These are phyloP conservation scores for Biston stratarius DNA, from an alignment of 2,888 invertebrate species.

Conservation along the genomic window DNA sequence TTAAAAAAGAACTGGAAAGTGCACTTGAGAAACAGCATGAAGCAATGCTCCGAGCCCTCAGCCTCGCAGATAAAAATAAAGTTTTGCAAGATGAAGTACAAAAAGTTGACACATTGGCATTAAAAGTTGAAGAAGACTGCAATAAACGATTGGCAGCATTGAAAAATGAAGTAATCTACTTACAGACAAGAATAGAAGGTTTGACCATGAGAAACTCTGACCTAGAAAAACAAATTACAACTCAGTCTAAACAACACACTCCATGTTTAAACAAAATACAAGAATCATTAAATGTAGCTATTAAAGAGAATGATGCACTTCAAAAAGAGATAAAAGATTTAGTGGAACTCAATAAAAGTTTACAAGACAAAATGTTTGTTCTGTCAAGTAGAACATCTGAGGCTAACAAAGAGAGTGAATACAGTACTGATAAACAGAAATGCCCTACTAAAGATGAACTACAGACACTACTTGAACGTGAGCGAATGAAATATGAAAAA, in stretches of 20 bases:
- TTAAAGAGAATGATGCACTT: constrained; percentile 76
- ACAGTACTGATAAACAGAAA: constrained; percentile 52
- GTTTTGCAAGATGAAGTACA: constrained; percentile 89
- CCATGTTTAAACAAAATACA: constrained; percentile 53
- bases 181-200: constrained; percentile 86
- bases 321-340: constrained; percentile 79
- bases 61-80: constrained; percentile 91
- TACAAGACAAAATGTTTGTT: constrained; percentile 76
- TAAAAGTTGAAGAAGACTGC: constrained; percentile 92
- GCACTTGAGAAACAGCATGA: constrained; percentile 91
- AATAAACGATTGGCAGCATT: constrained; percentile 89
- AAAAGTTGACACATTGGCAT: constrained; percentile 91
- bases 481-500: constrained; percentile 78
- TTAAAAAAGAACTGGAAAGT: constrained; percentile 81
- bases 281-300: constrained; percentile 59
- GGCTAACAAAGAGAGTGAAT: constrained; percentile 49
- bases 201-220: constrained; percentile 73
- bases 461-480: constrained; percentile 70
- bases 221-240: constrained; percentile 86
- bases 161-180: constrained; percentile 85
- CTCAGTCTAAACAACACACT: constrained; percentile 52
- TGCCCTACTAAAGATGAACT: constrained; percentile 74
- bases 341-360: constrained; percentile 77
- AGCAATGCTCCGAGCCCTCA: constrained; percentile 91
- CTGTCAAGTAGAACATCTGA: constrained; percentile 60